phyloP scores from a whole-genome alignment of 2,888 invertebrate genomes.

The Caenorhabditis plicata region DNA sequence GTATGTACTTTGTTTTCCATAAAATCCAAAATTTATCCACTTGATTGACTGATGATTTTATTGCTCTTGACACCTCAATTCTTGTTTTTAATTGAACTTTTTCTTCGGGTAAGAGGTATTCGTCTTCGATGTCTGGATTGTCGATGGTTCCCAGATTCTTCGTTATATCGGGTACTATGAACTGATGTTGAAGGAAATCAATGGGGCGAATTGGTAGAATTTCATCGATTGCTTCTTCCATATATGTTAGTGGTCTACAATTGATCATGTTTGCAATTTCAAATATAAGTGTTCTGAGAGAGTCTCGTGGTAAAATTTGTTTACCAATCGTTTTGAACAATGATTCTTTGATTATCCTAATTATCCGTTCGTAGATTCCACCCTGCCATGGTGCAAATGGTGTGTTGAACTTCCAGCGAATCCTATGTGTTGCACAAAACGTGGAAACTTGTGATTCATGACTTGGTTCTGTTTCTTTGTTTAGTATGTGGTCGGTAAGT shows the following conservation, averaged over 20 bases:
- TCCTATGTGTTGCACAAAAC: not conserved
- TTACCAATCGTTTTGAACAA: constrained; percentile 8
- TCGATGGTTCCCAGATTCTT: not conserved
- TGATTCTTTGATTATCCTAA: constrained; percentile 3
- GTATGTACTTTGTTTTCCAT: constrained; percentile 10
- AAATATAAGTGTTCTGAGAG: constrained; percentile 3
- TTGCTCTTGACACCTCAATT: constrained; percentile 5
- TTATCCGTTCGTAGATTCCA: constrained; percentile 14
- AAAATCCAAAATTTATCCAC: constrained; percentile 11
- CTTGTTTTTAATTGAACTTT: constrained; percentile 1
- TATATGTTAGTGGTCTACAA: constrained; percentile 14
- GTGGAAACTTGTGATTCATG: too few species aligned
- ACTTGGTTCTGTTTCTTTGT: too few species aligned
- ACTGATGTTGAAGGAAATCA: constrained; percentile 15
- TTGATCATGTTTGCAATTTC: constrained; percentile 19
- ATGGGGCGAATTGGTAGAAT: constrained; percentile 11
- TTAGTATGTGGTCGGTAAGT: constrained; percentile 53
- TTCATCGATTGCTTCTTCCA: constrained; percentile 6
- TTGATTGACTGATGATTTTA: constrained; percentile 7
- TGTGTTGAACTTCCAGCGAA: constrained; percentile 5
- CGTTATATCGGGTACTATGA: not conserved
- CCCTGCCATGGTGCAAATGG: constrained; percentile 19
- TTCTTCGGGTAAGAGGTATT: constrained; percentile 18
- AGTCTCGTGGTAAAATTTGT: not conserved
- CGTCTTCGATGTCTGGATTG: not conserved